phyloP scores from a whole-genome alignment of 2,113 vertebrate species.

The Notothenia coriiceps region DNA sequence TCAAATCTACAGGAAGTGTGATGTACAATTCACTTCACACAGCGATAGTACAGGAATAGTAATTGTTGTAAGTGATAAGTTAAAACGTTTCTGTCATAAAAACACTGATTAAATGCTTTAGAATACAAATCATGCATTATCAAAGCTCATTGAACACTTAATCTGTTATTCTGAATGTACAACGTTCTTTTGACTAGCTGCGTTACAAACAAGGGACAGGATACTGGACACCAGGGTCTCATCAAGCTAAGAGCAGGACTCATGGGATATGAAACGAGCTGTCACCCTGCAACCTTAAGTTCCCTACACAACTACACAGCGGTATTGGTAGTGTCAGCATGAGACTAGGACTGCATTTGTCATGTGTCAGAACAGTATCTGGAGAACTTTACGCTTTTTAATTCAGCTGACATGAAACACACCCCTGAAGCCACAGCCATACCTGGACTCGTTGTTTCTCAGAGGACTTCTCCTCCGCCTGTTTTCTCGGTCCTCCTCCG shows the following conservation, averaged over 20 bases:
- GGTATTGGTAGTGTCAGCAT: neutral
- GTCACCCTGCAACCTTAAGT: slow-evolving; percentile 7
- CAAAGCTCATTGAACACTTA: neutral
- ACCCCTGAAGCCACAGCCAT: slow-evolving; percentile 36
- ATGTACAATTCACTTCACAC: neutral
- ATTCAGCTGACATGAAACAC: neutral
- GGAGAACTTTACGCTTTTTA: neutral
- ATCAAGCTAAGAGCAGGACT: slow-evolving; percentile 18
- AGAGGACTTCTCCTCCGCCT: slow-evolving; percentile 95
- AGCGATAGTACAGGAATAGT: neutral
- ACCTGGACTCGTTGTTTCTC: slow-evolving; percentile 93
- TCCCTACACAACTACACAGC: neutral
- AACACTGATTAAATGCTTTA: neutral
- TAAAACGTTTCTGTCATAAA: too few species aligned
- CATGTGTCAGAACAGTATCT: neutral
- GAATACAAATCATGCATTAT: neutral
- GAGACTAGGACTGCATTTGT: neutral
- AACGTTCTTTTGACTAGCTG: neutral
- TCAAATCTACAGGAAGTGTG: neutral
- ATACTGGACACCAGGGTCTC: slow-evolving; percentile 36
- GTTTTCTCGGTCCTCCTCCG: slow-evolving; percentile 91
- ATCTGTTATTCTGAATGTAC: neutral
- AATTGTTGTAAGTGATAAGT: too few species aligned
- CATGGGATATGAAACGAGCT: slow-evolving; percentile 6
- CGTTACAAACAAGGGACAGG: neutral